Percentiles rank a stretch among this genome's conserved stretches.
Conservation (phyloP, 2,888 invertebrate genomes). For the Lasioglossum calceatum region DNA sequence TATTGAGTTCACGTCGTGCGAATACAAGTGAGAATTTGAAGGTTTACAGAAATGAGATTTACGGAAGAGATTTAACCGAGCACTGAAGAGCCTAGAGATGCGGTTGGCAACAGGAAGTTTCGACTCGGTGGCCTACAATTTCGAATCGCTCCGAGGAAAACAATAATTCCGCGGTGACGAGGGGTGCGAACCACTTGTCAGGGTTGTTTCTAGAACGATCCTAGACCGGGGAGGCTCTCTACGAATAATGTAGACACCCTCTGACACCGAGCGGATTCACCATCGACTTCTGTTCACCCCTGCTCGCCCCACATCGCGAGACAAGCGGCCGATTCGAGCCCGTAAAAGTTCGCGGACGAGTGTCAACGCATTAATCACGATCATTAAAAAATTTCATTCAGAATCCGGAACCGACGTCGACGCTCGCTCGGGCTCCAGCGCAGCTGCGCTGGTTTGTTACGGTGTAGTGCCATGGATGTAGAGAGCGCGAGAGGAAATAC, state of each 20-base stretch:
- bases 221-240: neutral
- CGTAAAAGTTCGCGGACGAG: constrained; percentile 8
- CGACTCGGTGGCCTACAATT: constrained; percentile 10
- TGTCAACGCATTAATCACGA: constrained; percentile 47
- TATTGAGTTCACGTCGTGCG: too few species aligned
- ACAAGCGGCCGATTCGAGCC: constrained; percentile 5
- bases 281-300: neutral
- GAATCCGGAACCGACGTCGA: constrained; percentile 15
- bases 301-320: neutral
- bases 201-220: neutral
- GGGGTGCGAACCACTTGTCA: neutral
- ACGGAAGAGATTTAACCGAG: neutral
- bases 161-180: neutral
- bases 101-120: neutral
- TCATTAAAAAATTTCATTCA: constrained; percentile 52
- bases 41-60: too few species aligned
- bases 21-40: too few species aligned
- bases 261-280: constrained; percentile 14
- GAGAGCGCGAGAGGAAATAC: constrained; percentile 34
- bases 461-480: constrained; percentile 39
- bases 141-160: neutral
- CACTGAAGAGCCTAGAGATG: neutral
- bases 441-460: constrained; percentile 59
- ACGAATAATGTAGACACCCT: neutral
- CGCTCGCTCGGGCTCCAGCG: constrained; percentile 9